Base-by-base conservation (phyloP, 2,797 vertebrate species). In the Eremophila alpestris region DNA sequence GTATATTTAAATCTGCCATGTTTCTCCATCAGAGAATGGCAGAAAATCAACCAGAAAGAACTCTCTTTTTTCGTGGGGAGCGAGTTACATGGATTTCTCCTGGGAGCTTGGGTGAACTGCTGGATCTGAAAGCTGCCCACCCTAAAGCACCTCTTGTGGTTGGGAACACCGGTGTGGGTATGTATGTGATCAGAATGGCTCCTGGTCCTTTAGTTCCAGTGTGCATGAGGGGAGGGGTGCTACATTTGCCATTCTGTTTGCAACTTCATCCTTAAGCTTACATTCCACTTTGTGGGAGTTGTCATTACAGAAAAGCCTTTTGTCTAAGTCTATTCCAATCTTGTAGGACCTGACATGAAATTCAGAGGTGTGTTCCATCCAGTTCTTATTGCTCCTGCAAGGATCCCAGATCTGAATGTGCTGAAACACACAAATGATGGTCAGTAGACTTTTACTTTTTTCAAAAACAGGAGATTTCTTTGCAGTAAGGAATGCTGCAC, bases 161-260 rank as follows among this genome's bases (percentile, higher is more conserved):
- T 86, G 99, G 99, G 52, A 99, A 99, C 98, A 99, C 99, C 22
- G 94, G 92, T 48, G 95, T 99, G 38, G 99, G 99, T 98, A 87
- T 88, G 98, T 92, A 26, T 38, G 41, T 45, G 74, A 11, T 11
- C 60, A 36, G 18, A 87, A 36, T 17, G 16, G 22, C 41, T 77
- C 46, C 64, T 59, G 8, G 80, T 90, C 74, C 22, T 11, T 4
- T 49, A 34, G 36, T 70, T 73, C n/a, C 48, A 43, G 45, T 29
- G 38, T 74, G 10, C 40, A 7, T 34, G 43, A 17, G 34, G 32
- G 23, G 46, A 48, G 2, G 18, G n/a, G 22, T 30, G 7, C 43
- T 82, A 13, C 3, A 1, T 27, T 55, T 93, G 27, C 43, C 1
- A 1, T 67, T 70, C 13, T 46, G 79, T 76, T 70, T 63, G 16